Conservation (phyloP, 2,888 invertebrate species). For the Leptogaster cylindrica region DNA sequence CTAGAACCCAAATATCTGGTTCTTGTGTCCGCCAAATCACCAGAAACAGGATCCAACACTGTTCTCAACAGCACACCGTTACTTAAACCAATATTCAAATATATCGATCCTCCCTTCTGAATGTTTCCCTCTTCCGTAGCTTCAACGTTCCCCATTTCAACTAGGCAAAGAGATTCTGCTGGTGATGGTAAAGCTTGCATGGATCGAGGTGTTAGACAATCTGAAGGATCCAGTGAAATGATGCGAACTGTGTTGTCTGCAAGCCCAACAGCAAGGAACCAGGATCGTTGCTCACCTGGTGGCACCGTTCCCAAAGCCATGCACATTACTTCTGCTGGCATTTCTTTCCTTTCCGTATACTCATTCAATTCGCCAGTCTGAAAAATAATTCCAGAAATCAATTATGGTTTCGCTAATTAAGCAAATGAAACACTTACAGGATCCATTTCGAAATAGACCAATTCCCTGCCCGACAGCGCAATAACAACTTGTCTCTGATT, state of each 20-base stretch:
- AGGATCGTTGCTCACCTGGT: conserved; percentile 90
- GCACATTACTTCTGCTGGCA: conserved; percentile 96
- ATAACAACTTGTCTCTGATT: conserved; percentile 99
- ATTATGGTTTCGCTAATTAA: not conserved
- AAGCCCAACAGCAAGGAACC: conserved; percentile 95
- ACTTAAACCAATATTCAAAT: conserved; percentile 95
- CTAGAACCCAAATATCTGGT: conserved; percentile 95
- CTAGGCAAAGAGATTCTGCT: conserved; percentile 95
- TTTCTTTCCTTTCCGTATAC: conserved; percentile 95
- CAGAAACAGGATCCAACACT: conserved; percentile 93
- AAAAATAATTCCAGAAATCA: not conserved
- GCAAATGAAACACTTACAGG: conserved; percentile 73
- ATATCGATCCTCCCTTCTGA: conserved; percentile 76
- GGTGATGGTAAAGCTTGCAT: conserved; percentile 97
- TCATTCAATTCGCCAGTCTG: conserved; percentile 98
- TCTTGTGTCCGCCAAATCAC: conserved; percentile 95
- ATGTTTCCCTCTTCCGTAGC: conserved; percentile 64
- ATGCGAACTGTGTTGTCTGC: conserved; percentile 97
- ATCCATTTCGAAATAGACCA: conserved; percentile 99
- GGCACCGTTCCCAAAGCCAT: conserved; percentile 98
- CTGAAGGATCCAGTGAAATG: conserved; percentile 94
- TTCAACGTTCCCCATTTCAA: conserved; percentile 83
- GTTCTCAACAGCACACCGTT: conserved; percentile 94
- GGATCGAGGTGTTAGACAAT: conserved; percentile 92
- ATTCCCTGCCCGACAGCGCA: conserved; percentile 94